Conservation (phyloP, 1,140 invertebrate genomes). For the Olivierus martensii region DNA sequence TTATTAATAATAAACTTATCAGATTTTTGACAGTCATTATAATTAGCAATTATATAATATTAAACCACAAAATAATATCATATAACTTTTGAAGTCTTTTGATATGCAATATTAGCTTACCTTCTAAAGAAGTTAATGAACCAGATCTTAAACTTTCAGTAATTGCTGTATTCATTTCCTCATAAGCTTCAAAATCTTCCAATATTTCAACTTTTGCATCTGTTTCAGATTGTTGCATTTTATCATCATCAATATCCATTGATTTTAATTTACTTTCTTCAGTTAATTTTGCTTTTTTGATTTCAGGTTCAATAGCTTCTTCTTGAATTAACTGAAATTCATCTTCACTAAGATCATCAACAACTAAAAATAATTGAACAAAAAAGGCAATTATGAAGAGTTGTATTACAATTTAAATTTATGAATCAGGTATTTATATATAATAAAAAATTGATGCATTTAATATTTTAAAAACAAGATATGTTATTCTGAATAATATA, state of each 20-base stretch:
- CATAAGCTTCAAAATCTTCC: constrained; percentile 20
- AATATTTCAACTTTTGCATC: constrained; percentile 16
- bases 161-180: constrained; percentile 20
- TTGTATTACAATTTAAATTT: too few species aligned
- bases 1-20: too few species aligned
- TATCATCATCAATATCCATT: constrained; percentile 2
- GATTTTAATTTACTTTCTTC: constrained; percentile 14
- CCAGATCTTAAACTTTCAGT: constrained; percentile 21
- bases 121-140: constrained; percentile 21
- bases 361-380: background rate
- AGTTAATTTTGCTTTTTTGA: constrained; percentile 5
- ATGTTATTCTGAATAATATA: too few species aligned
- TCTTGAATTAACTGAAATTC: constrained; percentile 13
- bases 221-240: constrained; percentile 3
- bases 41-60: too few species aligned
- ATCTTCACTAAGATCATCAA: constrained; percentile 14
- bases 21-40: too few species aligned
- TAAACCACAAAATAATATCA: too few species aligned
- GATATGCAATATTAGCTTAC: too few species aligned
- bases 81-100: too few species aligned
- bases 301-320: constrained; percentile 12
- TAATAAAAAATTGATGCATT: too few species aligned
- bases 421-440: too few species aligned
- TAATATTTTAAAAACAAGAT: too few species aligned
- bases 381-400: too few species aligned